Conservation (phyloP, 2,113 vertebrate species). For the Puffinus mauretanicus region DNA sequence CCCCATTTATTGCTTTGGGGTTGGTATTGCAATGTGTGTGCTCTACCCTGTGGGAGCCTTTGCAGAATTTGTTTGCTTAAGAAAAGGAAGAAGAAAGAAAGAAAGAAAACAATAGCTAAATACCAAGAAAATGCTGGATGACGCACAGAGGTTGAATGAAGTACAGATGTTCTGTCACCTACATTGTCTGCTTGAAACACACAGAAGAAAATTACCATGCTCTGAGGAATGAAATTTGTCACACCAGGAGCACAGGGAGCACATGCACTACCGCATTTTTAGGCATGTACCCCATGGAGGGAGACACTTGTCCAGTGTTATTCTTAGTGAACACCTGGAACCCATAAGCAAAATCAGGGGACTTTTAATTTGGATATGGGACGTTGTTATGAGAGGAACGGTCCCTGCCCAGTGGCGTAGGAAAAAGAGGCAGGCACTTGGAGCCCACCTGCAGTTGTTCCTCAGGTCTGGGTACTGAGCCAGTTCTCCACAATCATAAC, state of each 20-base stretch:
- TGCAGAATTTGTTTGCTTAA: background rate
- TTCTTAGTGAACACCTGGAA: background rate
- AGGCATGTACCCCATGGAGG: background rate
- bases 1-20: background rate
- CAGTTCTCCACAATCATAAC: background rate
- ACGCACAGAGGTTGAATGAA: background rate
- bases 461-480: background rate
- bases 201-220: background rate
- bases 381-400: rapidly evolving
- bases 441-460: background rate
- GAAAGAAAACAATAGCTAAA: slow-evolving; percentile 5
- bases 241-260: background rate
- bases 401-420: background rate
- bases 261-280: rapidly evolving
- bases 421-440: background rate
- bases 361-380: background rate
- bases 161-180: slow-evolving; percentile 18
- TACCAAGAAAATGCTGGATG: background rate
- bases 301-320: background rate
- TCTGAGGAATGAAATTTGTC: background rate
- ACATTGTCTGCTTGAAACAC: background rate
- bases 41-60: background rate
- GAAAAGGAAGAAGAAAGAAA: background rate
- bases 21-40: background rate
- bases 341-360: background rate